Base-by-base conservation (phyloP, 2,113 vertebrate species). In the Dryoscopus gambensis region DNA sequence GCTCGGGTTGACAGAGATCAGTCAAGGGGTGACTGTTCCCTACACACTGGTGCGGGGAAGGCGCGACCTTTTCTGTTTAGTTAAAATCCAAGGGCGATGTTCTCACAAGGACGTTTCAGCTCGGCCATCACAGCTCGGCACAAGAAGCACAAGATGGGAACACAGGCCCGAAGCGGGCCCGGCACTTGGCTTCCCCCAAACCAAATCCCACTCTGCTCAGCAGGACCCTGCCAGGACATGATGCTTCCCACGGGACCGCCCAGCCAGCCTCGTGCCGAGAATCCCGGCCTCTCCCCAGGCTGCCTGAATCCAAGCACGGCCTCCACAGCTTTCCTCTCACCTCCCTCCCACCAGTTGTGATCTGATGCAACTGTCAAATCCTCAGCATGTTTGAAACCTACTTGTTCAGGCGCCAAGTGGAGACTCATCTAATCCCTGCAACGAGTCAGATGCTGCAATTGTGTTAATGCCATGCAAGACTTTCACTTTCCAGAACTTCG, bases 101-200 rank as follows among this genome's bases (percentile, higher is more conserved):
- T 74, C 37, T 23, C 21, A 7, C 35, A 52, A 63, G 18, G 42
- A 30, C 6, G 1, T 33, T 57, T 55, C 47, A 44, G 77, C 40
- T 35, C 7, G 10, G 77, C 22, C 4, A 1, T 12, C 71, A 50
- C 25, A 69, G 40, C 42, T 42, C 42, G 16, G 42, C 42, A 17
- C 16, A 16, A 65, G 35, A 50, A 33, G 53, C 5, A 7, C 5
- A 3, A 28, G 47, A 57, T 4, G 15, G 52, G 65, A 67, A 56
- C 0, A 9, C 0, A 0, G 37, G 28, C 28, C n/a, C 0, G 2
- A 56, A 40, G 44, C 40, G 13, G 1, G 2, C 13, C 35, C 0
- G 0, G 28, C 24, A 18, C 70, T 11, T 5, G 7, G 47, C 47
- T 28, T 8, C 16, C 37, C 31, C 81, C 49, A 35, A 2, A 15